phyloP scores from a whole-genome alignment of 2,888 invertebrate species.

The Neoitamus cyanurus region DNA sequence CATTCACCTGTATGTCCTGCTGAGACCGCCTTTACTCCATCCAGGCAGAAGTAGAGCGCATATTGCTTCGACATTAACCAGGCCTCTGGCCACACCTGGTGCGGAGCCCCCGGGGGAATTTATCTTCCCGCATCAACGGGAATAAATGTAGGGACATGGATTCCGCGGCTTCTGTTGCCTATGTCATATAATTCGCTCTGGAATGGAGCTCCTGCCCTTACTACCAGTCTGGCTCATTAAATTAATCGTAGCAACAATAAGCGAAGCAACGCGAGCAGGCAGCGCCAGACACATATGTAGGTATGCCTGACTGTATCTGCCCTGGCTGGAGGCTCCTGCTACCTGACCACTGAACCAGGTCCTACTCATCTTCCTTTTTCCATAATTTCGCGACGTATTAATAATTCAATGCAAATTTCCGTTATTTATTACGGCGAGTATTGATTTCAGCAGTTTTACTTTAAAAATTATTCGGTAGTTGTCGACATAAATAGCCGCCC shows the following conservation, averaged over 20 bases:
- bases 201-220: not conserved
- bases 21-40: not conserved
- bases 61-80: not conserved
- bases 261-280: not conserved
- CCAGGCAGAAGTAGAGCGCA: not conserved
- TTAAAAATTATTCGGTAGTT: slow-evolving; percentile 65
- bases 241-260: slow-evolving; percentile 27
- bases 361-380: not conserved
- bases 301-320: not conserved
- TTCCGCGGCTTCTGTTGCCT: slow-evolving; percentile 49
- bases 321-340: not conserved
- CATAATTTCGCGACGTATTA: slow-evolving; percentile 50
- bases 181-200: not conserved
- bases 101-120: not conserved
- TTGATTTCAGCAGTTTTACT: slow-evolving; percentile 65
- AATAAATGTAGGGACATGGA: slow-evolving; percentile 51
- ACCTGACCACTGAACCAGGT: not conserved
- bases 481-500: slow-evolving; percentile 65
- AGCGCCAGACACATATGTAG: not conserved
- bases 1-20: not conserved
- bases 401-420: slow-evolving; percentile 65
- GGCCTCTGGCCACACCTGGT: not conserved
- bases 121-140: slow-evolving; percentile 5
- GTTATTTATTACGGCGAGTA: slow-evolving; percentile 66
- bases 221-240: slow-evolving; percentile 31